These are phyloP conservation scores for Ochlodes sylvanus DNA, from an alignment of 2,888 invertebrate genomes.

Conservation along the genomic window DNA sequence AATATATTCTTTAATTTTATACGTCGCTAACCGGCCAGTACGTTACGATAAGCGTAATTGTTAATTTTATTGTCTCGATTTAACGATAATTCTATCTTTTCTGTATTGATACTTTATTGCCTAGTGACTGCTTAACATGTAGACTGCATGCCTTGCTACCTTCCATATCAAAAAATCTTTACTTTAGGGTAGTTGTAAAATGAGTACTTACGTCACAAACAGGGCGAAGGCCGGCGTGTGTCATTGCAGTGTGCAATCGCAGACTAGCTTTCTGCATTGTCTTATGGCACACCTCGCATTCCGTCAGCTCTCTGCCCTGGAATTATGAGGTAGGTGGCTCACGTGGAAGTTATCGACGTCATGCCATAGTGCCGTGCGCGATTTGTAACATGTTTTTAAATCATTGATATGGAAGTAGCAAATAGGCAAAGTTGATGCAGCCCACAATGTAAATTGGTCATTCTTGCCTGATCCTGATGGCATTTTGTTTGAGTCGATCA, in stretches of 20 bases:
- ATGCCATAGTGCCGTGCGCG: neutral
- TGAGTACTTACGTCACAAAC: slow-evolving; percentile 41
- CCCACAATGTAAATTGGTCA: too few species aligned
- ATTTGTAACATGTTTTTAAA: neutral
- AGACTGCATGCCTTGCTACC: neutral
- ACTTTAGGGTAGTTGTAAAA: neutral
- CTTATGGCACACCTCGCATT: slow-evolving; percentile 66
- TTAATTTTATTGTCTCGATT: too few species aligned
- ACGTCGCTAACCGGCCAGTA: too few species aligned
- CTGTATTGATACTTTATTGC: too few species aligned
- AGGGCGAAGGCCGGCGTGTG: slow-evolving; percentile 63
- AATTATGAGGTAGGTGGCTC: slow-evolving; percentile 12
- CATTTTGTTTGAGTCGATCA: too few species aligned
- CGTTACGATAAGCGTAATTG: too few species aligned
- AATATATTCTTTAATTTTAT: too few species aligned
- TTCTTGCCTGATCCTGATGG: too few species aligned
- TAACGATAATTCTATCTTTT: too few species aligned
- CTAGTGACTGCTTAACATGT: neutral
- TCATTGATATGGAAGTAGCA: slow-evolving; percentile 2
- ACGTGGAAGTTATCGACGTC: neutral
- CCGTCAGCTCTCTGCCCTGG: slow-evolving; percentile 53
- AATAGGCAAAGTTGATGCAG: neutral
- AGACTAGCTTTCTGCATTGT: slow-evolving; percentile 64
- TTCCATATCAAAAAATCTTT: slow-evolving; percentile 4
- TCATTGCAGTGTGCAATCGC: slow-evolving; percentile 57